phyloP scores from a whole-genome alignment of 2,888 invertebrate species.

The Drosophila hamatofila region DNA sequence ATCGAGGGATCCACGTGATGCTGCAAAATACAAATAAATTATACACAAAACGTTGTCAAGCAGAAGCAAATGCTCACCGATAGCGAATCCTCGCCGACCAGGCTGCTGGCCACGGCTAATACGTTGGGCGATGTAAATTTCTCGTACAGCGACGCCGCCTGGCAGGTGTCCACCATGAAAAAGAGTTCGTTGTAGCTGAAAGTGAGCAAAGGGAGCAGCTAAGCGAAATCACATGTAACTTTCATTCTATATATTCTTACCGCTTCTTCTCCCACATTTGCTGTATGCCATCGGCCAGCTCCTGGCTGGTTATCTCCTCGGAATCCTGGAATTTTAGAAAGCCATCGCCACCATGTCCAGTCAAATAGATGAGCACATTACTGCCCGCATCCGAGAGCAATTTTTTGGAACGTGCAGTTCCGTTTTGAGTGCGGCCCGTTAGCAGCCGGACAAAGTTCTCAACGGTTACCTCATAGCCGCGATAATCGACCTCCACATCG shows the following conservation, averaged over 20 bases:
- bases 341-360: slow-evolving; percentile 99
- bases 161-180: slow-evolving; percentile 99
- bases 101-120: slow-evolving; percentile 97
- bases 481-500: slow-evolving; percentile 99
- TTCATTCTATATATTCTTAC: slow-evolving; percentile 84
- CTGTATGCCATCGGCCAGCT: slow-evolving; percentile 98
- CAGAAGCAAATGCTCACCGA: slow-evolving; percentile 88
- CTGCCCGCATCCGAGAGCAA: slow-evolving; percentile 98
- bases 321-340: slow-evolving; percentile 99
- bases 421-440: slow-evolving; percentile 96
- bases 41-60: neutral
- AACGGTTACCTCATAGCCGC: slow-evolving; percentile 98
- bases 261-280: slow-evolving; percentile 99
- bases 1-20: slow-evolving; percentile 99
- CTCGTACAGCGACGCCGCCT: slow-evolving; percentile 99
- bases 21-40: slow-evolving; percentile 86
- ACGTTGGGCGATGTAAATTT: slow-evolving; percentile 99
- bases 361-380: slow-evolving; percentile 98
- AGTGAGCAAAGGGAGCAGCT: slow-evolving; percentile 26
- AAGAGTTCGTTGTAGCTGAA: slow-evolving; percentile 98
- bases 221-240: neutral
- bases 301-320: slow-evolving; percentile 99
- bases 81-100: slow-evolving; percentile 99
- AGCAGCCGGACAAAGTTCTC: slow-evolving; percentile 98
- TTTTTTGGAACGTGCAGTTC: slow-evolving; percentile 97